Percentiles rank a stretch among this genome's conserved stretches.
Conservation (phyloP, 2,888 invertebrate genomes). For the Falcaria lacertinaria region DNA sequence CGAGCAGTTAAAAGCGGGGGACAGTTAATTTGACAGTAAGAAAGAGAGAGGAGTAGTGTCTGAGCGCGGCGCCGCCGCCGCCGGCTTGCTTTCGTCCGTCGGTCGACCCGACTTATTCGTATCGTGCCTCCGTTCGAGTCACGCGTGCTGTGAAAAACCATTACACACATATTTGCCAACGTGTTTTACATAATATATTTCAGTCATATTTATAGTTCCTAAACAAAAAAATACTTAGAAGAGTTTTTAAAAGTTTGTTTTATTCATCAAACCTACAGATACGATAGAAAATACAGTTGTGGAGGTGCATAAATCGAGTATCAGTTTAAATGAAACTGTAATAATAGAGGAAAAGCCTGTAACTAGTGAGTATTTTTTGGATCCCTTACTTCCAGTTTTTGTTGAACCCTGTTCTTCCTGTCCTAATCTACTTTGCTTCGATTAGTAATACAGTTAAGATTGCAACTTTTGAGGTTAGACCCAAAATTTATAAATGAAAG, state of each 20-base stretch:
- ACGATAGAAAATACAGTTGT: conserved; percentile 57
- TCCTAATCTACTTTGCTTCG: conserved; percentile 38
- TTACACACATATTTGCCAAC: conserved; percentile 21
- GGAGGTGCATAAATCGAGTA: conserved; percentile 68
- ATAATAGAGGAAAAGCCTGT: conserved; percentile 63
- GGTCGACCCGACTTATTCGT: conserved; percentile 42
- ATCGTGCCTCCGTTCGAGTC: conserved; percentile 43
- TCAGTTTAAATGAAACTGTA: conserved; percentile 62
- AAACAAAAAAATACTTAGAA: conserved; percentile 24
- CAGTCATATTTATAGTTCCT: conserved; percentile 18
- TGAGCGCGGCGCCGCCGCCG: conserved; percentile 43
- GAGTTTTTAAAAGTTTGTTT: conserved; percentile 54
- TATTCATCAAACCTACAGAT: conserved; percentile 72
- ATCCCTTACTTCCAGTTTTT: conserved; percentile 37
- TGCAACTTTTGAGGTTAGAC: conserved; percentile 43
- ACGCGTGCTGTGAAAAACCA: conserved; percentile 30
- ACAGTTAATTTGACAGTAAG: conserved; percentile 60
- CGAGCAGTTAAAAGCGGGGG: conserved; percentile 24
- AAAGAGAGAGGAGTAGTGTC: conserved; percentile 48
- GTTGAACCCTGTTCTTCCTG: conserved; percentile 39
- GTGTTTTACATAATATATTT: conserved; percentile 23
- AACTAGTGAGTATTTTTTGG: conserved; percentile 72
- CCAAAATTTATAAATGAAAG: conserved; percentile 30
- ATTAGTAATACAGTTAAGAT: conserved; percentile 33
- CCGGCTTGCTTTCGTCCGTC: conserved; percentile 15